Percentiles rank a stretch among this genome's conserved stretches.
Conservation (phyloP, 2,888 invertebrate species). For the Phortica magna region DNA sequence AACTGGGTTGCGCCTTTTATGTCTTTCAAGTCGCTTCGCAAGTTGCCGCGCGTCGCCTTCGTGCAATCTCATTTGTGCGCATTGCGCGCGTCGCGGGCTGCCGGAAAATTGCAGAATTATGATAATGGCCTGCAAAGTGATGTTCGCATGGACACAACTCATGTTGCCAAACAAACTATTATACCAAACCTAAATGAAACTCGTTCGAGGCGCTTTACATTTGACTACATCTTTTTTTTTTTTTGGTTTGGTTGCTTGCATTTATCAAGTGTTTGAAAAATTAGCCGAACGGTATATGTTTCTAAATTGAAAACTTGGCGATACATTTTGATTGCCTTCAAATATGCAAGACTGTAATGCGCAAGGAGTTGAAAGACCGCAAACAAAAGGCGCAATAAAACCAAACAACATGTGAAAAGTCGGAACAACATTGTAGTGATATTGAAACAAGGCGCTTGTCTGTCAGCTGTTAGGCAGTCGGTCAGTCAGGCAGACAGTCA, state of each 20-base stretch:
- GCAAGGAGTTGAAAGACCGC: too few species aligned
- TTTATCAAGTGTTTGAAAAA: neutral
- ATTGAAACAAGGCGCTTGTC: neutral
- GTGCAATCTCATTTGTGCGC: slow-evolving; percentile 17
- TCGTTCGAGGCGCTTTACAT: slow-evolving; percentile 48
- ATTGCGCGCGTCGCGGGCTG: neutral
- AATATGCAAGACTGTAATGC: too few species aligned
- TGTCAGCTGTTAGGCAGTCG: neutral
- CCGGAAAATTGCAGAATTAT: slow-evolving; percentile 36
- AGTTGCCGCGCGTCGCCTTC: slow-evolving; percentile 6
- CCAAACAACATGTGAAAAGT: too few species aligned
- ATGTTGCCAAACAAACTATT: slow-evolving; percentile 10
- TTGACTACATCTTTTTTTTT: slow-evolving; percentile 44
- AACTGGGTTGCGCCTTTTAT: slow-evolving; percentile 53
- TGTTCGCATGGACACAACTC: slow-evolving; percentile 29
- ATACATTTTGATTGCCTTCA: too few species aligned
- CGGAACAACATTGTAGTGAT: too few species aligned
- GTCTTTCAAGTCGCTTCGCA: slow-evolving; percentile 41
- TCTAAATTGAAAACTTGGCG: too few species aligned
- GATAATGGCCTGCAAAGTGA: slow-evolving; percentile 42
- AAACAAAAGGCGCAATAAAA: too few species aligned
- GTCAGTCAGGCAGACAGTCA: slow-evolving; percentile 14
- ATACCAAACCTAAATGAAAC: slow-evolving; percentile 20
- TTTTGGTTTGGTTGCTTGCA: neutral
- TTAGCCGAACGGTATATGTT: neutral